Conservation (phyloP, 2,113 vertebrate species). For the Pomatorhinus ruficollis region DNA sequence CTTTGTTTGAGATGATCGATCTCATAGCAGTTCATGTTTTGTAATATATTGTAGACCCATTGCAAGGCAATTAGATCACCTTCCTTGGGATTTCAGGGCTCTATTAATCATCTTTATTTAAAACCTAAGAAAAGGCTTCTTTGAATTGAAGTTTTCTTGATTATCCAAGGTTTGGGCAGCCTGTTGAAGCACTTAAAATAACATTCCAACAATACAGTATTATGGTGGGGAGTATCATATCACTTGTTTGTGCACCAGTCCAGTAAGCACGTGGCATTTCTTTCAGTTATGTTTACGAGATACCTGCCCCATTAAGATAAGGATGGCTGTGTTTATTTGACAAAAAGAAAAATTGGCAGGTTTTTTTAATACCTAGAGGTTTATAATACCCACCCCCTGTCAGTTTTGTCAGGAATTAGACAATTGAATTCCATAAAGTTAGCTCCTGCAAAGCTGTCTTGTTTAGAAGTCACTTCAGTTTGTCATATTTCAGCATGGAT, state of each 20-base stretch:
- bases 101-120: neutral
- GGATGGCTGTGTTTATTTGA: neutral
- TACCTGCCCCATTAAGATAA: neutral
- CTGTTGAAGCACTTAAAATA: neutral
- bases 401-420: neutral
- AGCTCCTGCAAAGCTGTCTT: neutral
- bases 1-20: neutral
- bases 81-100: constrained; percentile 6
- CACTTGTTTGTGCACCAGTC: neutral
- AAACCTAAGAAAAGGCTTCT: neutral
- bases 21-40: neutral
- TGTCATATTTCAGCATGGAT: neutral
- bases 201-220: neutral
- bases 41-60: neutral
- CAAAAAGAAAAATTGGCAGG: neutral
- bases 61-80: constrained; percentile 19
- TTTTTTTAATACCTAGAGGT: neutral
- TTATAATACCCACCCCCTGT: neutral
- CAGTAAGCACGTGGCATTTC: neutral
- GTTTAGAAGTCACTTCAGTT: neutral
- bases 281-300: neutral
- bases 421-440: neutral
- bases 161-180: neutral
- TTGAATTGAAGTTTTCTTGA: neutral
- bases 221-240: neutral